A percentile compares a stretch with the other conserved stretches of the same genome.
phyloP scores from a whole-genome alignment of 92 coral and sea anemone species.

The Ricordea florida region DNA sequence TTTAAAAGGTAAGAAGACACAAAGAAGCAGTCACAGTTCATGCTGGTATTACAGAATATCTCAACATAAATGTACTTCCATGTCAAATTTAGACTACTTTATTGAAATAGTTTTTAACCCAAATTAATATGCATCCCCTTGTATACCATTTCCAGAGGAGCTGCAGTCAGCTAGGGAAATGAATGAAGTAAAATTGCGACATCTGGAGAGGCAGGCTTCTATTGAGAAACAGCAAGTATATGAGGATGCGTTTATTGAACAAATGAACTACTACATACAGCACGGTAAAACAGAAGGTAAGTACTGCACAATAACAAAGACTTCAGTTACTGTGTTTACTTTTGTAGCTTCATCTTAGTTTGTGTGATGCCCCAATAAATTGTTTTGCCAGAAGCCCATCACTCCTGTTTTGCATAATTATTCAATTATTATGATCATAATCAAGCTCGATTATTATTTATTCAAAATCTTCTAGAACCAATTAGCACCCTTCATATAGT shows the following conservation, averaged over 20 bases:
- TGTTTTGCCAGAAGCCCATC: no score
- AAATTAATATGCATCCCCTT: no score
- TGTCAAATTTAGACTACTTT: no score
- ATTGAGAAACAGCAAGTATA: conserved; percentile 93
- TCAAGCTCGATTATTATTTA: no score
- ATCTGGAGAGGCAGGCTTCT: conserved; percentile 89
- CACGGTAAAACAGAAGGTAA: conserved; percentile 96
- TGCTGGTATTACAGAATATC: no score
- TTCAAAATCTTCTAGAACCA: conserved; percentile 64
- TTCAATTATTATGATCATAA: no score
- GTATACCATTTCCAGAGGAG: conserved; percentile 88
- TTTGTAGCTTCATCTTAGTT: background rate
- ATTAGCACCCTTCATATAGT: conserved; percentile 56
- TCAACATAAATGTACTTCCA: no score
- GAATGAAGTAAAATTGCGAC: conserved; percentile 68
- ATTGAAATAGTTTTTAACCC: no score
- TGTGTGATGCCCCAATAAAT: background rate
- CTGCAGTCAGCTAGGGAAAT: conserved; percentile 69
- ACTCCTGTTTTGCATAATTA: no score
- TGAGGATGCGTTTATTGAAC: conserved; percentile 96
- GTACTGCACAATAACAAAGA: no score
- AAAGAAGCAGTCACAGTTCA: no score
- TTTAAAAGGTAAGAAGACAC: conserved; percentile 70
- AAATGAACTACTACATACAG: conserved; percentile 97
- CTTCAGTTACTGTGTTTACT: background rate